phyloP scores from a whole-genome alignment of 2,888 invertebrate genomes.

The Melanophora roralis region DNA sequence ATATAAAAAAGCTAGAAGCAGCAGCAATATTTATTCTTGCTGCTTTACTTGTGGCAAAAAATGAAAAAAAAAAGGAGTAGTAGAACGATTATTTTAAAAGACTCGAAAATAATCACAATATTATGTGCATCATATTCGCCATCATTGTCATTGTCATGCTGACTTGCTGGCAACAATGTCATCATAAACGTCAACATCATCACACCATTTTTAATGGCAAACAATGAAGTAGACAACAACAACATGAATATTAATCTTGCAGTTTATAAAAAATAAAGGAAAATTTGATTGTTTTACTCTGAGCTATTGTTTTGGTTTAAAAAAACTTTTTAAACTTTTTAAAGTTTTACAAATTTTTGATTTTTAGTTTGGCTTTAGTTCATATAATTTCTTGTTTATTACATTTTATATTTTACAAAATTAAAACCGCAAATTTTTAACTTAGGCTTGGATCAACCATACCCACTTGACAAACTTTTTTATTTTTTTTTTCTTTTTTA shows the following conservation, averaged over 20 bases:
- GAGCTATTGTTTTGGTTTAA: background rate
- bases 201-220: slow-evolving; percentile 52
- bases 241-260: background rate
- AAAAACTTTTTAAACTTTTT: too few relatives aligned
- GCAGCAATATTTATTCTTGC: slow-evolving; percentile 3
- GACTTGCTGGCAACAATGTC: slow-evolving; percentile 62
- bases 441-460: too few relatives aligned
- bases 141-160: slow-evolving; percentile 61
- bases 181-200: slow-evolving; percentile 62
- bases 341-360: too few relatives aligned
- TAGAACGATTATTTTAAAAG: slow-evolving; percentile 39
- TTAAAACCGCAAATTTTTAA: too few relatives aligned
- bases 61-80: background rate
- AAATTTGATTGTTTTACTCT: too few relatives aligned
- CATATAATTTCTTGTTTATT: too few relatives aligned
- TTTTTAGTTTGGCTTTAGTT: too few relatives aligned
- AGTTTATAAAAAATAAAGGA: background rate
- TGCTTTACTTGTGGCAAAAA: background rate
- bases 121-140: slow-evolving; percentile 55
- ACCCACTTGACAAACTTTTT: too few relatives aligned
- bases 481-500: too few relatives aligned
- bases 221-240: slow-evolving; percentile 30
- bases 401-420: too few relatives aligned
- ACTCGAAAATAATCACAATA: slow-evolving; percentile 62
- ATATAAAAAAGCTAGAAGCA: background rate